These are phyloP conservation scores for Fratercula arctica DNA, from an alignment of 2,797 vertebrate genomes.

Conservation along the genomic window DNA sequence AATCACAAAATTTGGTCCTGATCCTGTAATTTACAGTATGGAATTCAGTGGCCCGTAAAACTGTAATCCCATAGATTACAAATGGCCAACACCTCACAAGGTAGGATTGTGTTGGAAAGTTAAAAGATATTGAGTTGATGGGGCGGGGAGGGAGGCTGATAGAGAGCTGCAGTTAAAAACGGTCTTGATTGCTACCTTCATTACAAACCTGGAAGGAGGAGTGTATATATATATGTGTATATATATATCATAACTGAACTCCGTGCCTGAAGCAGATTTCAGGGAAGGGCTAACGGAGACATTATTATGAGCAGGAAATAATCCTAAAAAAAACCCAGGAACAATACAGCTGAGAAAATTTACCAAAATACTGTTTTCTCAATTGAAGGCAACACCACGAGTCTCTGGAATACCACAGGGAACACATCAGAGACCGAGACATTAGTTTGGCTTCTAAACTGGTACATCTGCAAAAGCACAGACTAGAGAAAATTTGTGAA, in stretches of 20 bases:
- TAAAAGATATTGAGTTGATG: neutral
- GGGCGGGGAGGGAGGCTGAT: neutral
- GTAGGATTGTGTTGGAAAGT: neutral
- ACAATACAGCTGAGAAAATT: neutral
- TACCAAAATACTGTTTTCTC: neutral
- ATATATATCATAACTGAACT: neutral
- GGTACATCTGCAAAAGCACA: neutral
- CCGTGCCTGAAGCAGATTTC: neutral
- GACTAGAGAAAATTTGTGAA: neutral
- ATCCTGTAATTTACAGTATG: neutral
- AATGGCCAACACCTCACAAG: neutral
- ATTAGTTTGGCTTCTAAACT: neutral
- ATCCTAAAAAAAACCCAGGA: neutral
- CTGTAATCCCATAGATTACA: neutral
- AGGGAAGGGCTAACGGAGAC: neutral
- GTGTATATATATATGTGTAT: too few relatives aligned
- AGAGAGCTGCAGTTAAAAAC: neutral
- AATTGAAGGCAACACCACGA: neutral
- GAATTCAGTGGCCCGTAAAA: neutral
- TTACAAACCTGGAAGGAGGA: neutral
- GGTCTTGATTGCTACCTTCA: neutral
- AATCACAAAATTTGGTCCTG: neutral
- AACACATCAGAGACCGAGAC: neutral
- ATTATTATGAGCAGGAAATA: neutral
- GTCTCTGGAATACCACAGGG: neutral